Evolutionary conservation across 2,888 invertebrate genomes (phyloP), one percentile per base, ranked within the genome.

Genomic region (Plutella xylostella): DNA sequence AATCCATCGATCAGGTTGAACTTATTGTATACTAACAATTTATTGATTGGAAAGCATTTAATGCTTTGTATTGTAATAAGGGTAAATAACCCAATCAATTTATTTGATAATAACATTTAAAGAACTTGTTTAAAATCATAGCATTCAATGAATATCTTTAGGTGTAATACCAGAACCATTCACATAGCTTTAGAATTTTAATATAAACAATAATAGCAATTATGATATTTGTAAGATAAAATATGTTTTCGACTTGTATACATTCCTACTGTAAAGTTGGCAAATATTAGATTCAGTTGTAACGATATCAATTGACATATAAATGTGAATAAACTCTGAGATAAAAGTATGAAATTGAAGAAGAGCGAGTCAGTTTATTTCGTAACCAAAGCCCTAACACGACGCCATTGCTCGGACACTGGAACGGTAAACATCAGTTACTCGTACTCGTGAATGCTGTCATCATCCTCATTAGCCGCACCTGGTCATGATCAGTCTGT

Each of bases 241-340:
- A 64, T 79, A 80, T 82, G 79, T 83, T 83, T 82, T 83, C 77
- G 82, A 79, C 76, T 76, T 82, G 79, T 83, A 78, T 82, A 82
- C 82, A 80, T 75, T 74, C 65, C 66, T 72, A 74, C 65, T 78
- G 73, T 79, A 76, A 75, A 78, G 63, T 77, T 72, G 61, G 68
- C 69, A 68, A 41, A 74, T 64, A 73, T 71, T 80, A 83, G 79
- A 70, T 65, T 74, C 72, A 71, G 60, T 62, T 80, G 71, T 79
- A 78, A 74, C 57, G 59, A 65, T 75, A 79, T 77, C 68, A 61
- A 77, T 72, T 71, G 62, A 69, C 69, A 63, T 77, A 71, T 22
- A 70, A 80, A 79, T 83, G 83, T 82, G 82, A 82, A 83, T 82
- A 80, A 82, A 82, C 70, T 68, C 65, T 72, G 61, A 71, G 68